These are phyloP conservation scores for Drosophila testacea DNA, from an alignment of 2,888 invertebrate species.

Conservation along the genomic window DNA sequence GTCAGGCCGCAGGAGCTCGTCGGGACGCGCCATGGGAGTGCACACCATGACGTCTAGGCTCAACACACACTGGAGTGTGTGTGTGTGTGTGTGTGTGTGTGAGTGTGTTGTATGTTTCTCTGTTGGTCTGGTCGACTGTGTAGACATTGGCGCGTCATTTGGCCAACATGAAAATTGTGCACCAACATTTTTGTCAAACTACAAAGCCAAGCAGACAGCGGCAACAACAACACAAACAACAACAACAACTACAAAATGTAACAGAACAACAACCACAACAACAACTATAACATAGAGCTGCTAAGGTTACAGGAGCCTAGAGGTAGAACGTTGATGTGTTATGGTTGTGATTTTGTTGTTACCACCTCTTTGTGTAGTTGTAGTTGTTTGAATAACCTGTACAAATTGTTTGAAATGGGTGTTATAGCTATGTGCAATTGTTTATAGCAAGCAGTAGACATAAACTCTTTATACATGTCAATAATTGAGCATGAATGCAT, in stretches of 20 bases:
- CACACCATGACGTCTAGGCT: slow-evolving; percentile 38
- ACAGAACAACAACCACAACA: neutral
- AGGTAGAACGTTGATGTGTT: slow-evolving; percentile 20
- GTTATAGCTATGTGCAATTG: neutral
- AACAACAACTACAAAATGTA: neutral
- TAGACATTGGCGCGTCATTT: slow-evolving; percentile 67
- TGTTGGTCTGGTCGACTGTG: slow-evolving; percentile 22
- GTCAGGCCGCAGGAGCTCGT: slow-evolving; percentile 62
- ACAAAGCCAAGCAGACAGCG: slow-evolving; percentile 48
- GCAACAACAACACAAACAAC: slow-evolving; percentile 20
- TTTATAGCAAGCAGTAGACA: neutral
- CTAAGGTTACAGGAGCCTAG: slow-evolving; percentile 12
- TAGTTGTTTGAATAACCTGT: neutral
- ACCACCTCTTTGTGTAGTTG: slow-evolving; percentile 18
- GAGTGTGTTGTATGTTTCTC: neutral
- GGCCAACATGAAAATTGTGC: slow-evolving; percentile 67
- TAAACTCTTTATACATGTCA: neutral
- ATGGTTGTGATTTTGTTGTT: slow-evolving; percentile 11
- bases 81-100: slow-evolving; percentile 22
- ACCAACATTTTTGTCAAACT: slow-evolving; percentile 68
- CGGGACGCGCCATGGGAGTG: slow-evolving; percentile 49
- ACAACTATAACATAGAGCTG: slow-evolving; percentile 23
- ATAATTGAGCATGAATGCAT: too few relatives aligned
- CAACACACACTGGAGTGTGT: slow-evolving; percentile 7
- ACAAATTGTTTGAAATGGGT: neutral